A percentile compares a stretch with the other conserved stretches of the same genome.
These are phyloP conservation scores for Gisinianus flammeolus DNA, from an alignment of 2,888 invertebrate genomes.

Conservation along the genomic window DNA sequence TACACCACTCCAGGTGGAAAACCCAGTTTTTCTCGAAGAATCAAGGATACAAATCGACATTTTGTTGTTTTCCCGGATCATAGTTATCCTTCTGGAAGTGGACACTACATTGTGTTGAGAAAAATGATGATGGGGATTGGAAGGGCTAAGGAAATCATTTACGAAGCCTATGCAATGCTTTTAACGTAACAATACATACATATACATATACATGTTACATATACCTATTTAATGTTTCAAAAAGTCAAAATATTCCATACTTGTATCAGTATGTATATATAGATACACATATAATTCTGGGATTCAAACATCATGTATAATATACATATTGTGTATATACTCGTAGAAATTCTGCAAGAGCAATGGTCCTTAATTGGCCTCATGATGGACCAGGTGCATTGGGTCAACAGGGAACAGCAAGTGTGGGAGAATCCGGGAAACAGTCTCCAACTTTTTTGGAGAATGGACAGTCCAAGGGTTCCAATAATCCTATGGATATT, in stretches of 20 bases:
- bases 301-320: no score
- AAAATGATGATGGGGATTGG: conserved; percentile 21
- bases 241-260: no score
- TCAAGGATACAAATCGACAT: conserved; percentile 34
- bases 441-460: no score
- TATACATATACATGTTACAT: no score
- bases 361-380: conserved; percentile 2
- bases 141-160: not conserved
- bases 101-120: conserved; percentile 44
- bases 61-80: conserved; percentile 44
- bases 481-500: not conserved
- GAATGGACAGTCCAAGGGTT: not conserved
- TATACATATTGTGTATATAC: no score
- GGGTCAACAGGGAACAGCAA: not conserved
- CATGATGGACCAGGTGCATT: not conserved
- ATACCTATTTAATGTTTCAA: no score
- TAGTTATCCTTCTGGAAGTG: conserved; percentile 42
- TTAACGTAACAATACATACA: conserved; percentile 32
- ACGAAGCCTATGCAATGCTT: conserved; percentile 28
- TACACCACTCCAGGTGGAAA: conserved; percentile 30
- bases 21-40: conserved; percentile 38
- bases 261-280: no score
- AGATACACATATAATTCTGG: no score
- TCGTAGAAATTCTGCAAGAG: not conserved
- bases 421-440: not conserved